phyloP scores from a whole-genome alignment of 2,797 vertebrate genomes.

The Squalus acanthias region DNA sequence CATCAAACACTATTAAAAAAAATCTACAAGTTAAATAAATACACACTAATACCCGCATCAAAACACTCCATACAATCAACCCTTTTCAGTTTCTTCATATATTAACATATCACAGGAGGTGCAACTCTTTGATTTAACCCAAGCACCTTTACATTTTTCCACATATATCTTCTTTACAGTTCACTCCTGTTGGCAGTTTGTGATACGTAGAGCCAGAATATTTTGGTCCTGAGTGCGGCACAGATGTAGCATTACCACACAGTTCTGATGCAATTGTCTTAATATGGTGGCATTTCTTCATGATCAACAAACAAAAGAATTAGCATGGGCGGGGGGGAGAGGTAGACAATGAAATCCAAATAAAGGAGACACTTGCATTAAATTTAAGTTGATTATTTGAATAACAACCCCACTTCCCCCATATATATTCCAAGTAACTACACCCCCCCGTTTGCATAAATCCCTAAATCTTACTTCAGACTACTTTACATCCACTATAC shows the following conservation, averaged over 20 bases:
- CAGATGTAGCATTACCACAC: background rate
- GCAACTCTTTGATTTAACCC: background rate
- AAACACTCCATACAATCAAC: constrained; percentile 30
- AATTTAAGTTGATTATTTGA: constrained; percentile 1
- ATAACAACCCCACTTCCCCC: background rate
- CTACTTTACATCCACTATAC: background rate
- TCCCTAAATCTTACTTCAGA: background rate
- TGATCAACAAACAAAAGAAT: background rate
- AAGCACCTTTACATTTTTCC: background rate
- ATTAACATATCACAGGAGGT: background rate
- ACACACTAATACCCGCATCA: constrained; percentile 28
- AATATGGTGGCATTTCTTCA: background rate
- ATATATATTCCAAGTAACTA: background rate
- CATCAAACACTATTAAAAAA: background rate
- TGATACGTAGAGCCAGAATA: background rate
- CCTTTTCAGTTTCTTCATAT: constrained; percentile 1
- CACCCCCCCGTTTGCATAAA: background rate
- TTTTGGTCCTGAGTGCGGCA: background rate
- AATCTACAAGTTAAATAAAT: constrained; percentile 21
- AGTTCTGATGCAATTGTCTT: background rate
- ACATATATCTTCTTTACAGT: background rate
- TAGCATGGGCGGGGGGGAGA: background rate
- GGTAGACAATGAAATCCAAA: background rate
- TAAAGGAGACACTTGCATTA: background rate
- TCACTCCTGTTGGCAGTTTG: background rate